Evolutionary conservation across 2,888 invertebrate genomes (phyloP).

Genomic region (Tenthredo amoena): DNA sequence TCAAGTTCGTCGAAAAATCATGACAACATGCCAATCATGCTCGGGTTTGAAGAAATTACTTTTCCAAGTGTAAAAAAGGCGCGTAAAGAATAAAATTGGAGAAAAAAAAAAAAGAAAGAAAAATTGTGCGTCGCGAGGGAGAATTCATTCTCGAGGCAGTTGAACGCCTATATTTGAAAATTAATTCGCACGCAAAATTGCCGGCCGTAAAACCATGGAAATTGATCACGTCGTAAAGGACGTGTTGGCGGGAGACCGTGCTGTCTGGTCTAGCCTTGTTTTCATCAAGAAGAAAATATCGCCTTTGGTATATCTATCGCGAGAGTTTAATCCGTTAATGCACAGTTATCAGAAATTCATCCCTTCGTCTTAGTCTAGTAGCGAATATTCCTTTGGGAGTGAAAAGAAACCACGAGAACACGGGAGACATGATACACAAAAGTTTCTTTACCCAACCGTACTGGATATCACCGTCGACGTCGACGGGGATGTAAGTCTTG

Average conservation of each 20-base stretch:
- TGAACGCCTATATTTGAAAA: neutral
- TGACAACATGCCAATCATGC: neutral
- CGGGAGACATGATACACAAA: neutral
- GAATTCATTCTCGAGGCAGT: neutral
- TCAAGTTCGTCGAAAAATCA: neutral
- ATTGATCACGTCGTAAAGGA: conserved; percentile 15
- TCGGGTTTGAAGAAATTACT: neutral
- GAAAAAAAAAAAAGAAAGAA: neutral
- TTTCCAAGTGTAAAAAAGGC: neutral
- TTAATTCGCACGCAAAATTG: neutral
- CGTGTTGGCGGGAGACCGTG: neutral
- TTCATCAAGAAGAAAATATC: neutral
- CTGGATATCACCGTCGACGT: neutral
- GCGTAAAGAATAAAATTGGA: neutral
- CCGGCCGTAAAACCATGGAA: neutral
- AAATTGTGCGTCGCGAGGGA: neutral
- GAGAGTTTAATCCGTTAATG: conserved; percentile 63
- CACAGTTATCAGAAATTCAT: conserved; percentile 45
- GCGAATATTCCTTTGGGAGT: conserved; percentile 1
- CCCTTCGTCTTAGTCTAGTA: neutral
- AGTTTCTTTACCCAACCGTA: neutral
- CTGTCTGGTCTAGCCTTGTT: neutral
- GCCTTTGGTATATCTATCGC: conserved; percentile 64
- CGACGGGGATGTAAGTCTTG: neutral
- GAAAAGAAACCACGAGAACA: neutral